A percentile compares a stretch with the other conserved stretches of the same genome.
Evolutionary conservation across 2,113 vertebrate species (phyloP).

Genomic region (Notarius quadriscutis): DNA sequence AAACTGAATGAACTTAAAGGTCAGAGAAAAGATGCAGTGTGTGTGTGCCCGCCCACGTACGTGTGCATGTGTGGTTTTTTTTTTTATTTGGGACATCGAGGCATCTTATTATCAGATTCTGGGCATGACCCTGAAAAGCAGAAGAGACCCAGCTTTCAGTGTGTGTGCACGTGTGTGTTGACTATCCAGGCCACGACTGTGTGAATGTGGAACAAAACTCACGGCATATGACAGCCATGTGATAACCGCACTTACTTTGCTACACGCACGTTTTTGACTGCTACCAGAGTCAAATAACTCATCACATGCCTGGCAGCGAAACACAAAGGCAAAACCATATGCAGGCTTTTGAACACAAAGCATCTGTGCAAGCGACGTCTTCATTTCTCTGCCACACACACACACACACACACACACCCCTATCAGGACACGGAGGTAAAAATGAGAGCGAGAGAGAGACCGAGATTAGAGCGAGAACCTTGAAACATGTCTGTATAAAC

Average conservation of each 20-base stretch:
- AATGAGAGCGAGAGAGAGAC: neutral
- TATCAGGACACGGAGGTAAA: neutral
- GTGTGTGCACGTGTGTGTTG: neutral
- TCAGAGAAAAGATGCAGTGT: constrained; percentile 31
- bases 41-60: neutral
- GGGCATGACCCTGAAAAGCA: neutral
- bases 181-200: constrained; percentile 27
- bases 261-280: neutral
- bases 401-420: neutral
- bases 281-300: constrained; percentile 15
- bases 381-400: neutral
- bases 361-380: neutral
- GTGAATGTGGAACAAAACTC: constrained; percentile 34
- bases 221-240: constrained; percentile 52
- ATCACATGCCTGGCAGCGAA: neutral
- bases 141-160: constrained; percentile 22
- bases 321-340: neutral
- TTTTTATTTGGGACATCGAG: neutral
- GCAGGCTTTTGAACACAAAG: neutral
- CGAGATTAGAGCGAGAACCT: neutral
- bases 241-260: constrained; percentile 32
- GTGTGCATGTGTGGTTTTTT: neutral
- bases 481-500: neutral
- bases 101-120: constrained; percentile 34
- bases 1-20: constrained; percentile 54